Evolutionary conservation across 2,888 invertebrate genomes (phyloP), one percentile per base, ranked within the genome.

Genomic region (Neoscelio sp.): DNA sequence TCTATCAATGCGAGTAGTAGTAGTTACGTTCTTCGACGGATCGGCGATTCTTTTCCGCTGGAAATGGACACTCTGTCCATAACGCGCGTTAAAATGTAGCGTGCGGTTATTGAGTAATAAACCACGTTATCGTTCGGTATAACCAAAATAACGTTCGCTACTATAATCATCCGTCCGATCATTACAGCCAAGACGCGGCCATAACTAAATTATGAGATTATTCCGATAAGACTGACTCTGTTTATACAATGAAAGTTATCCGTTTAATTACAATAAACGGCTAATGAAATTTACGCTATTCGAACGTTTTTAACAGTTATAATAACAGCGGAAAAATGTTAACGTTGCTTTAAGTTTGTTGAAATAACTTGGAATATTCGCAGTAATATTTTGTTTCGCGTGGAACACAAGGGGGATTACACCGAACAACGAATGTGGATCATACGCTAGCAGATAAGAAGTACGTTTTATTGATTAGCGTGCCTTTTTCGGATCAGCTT

Each of bases 151-250:
- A 64, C 35, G 46, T 38, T 20, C 17, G 10, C 30, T 44, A 17
- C 40, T 23, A 17, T 50, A 70, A 60, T 60, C 42, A 60, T 42
- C 30, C 7, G 6, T 40, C 20, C 50, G 40, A 56, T 64, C 30
- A 30, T 46, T 56, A 48, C 38, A 15, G 48, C 56, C 33, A 64
- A 73, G 73, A 56, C 64, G 46, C 20, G 62, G 38, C 56, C 30
- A 23, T 50, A 74, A 64, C 56, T 64, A 42, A 65, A 65, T 65
- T 65, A 65, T 35, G 38, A 38, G 74, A 74, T 74, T 74, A 74
- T 56, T 30, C 40, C 33, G 74, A 74, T 74, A 65, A 65, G 56
- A 64, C 73, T 62, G 7, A 5, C 18, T 62, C 18, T 23, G 58
- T 52, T 71, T 71, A 20, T 54, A 71, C 38, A 62, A 71, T 64